Evolutionary conservation across 2,888 invertebrate genomes (phyloP).

Genomic region (Corbicula japonica): DNA sequence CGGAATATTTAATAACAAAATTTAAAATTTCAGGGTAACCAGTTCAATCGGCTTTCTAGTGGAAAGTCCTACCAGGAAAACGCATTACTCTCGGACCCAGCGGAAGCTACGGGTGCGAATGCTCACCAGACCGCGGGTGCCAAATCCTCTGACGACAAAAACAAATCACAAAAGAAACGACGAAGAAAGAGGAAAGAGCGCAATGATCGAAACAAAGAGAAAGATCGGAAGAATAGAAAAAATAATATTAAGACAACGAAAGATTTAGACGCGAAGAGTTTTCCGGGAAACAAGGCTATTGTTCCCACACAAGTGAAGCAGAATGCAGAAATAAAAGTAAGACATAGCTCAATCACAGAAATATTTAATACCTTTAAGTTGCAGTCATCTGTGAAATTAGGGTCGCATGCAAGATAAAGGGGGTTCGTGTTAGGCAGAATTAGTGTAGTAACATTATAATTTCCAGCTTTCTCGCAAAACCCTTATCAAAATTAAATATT

Average conservation of each 20-base stretch:
- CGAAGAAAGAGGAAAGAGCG: conserved; percentile 58
- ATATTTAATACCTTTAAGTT: too few relatives aligned
- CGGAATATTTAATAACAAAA: too few relatives aligned
- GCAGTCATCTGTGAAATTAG: too few relatives aligned
- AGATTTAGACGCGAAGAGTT: too few relatives aligned
- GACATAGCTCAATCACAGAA: too few relatives aligned
- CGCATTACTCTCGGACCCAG: conserved; percentile 33
- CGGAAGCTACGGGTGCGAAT: conserved; percentile 13
- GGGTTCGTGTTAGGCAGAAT: too few relatives aligned
- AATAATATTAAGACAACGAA: too few relatives aligned
- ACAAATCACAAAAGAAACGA: conserved; percentile 51
- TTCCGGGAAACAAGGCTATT: not conserved
- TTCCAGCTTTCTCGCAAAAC: too few relatives aligned
- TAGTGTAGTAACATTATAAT: too few relatives aligned
- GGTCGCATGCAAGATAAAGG: too few relatives aligned
- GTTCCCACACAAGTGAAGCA: conserved; percentile 22
- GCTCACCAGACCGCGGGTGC: conserved; percentile 2
- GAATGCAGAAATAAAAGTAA: conserved; percentile 50
- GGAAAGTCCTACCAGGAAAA: conserved; percentile 30
- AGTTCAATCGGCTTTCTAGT: conserved; percentile 12
- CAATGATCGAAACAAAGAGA: conserved; percentile 31
- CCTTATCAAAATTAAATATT: too few relatives aligned
- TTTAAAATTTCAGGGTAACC: conserved; percentile 18
- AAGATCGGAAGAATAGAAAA: conserved; percentile 49
- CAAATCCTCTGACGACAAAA: not conserved